These are phyloP conservation scores for Dendrophyllia cribrosa DNA, from an alignment of 64 coral and sea anemone genomes.

Conservation along the genomic window DNA sequence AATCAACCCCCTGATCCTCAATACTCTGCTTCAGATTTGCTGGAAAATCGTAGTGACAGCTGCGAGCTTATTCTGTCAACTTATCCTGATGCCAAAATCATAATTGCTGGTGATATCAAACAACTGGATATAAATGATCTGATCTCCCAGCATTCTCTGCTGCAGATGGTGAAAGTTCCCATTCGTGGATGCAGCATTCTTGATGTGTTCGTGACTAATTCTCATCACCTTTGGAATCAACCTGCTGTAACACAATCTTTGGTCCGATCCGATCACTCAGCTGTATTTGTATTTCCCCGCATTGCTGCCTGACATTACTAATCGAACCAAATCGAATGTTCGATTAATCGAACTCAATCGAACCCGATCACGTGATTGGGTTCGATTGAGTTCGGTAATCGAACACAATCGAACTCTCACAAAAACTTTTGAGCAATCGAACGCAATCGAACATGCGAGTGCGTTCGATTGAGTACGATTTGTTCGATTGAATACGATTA, in stretches of 20 bases:
- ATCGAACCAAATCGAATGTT: too few species aligned
- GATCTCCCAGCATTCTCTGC: background rate
- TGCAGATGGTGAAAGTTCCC: constrained; percentile 49
- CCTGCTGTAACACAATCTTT: background rate
- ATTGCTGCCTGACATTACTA: too few species aligned
- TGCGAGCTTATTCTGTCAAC: constrained; percentile 65
- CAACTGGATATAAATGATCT: constrained; percentile 40
- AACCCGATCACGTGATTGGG: too few species aligned
- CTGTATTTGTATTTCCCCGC: constrained; percentile 16
- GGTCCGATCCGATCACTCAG: constrained; percentile 57
- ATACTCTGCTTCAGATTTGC: constrained; percentile 40
- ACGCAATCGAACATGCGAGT: too few species aligned
- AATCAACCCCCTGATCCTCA: constrained; percentile 51
- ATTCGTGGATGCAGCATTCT: constrained; percentile 12
- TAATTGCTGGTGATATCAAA: constrained; percentile 73
- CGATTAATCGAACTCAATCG: too few species aligned
- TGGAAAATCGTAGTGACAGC: constrained; percentile 38
- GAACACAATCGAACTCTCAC: too few species aligned
- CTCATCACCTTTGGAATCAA: constrained; percentile 31
- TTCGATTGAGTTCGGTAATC: too few species aligned
- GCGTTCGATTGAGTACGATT: too few species aligned
- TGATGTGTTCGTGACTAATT: constrained; percentile 55
- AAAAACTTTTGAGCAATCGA: too few species aligned
- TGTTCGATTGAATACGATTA: too few species aligned
- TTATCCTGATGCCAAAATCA: constrained; percentile 62